Conservation (phyloP, 2,888 invertebrate genomes). For the Eupeodes luniger region DNA sequence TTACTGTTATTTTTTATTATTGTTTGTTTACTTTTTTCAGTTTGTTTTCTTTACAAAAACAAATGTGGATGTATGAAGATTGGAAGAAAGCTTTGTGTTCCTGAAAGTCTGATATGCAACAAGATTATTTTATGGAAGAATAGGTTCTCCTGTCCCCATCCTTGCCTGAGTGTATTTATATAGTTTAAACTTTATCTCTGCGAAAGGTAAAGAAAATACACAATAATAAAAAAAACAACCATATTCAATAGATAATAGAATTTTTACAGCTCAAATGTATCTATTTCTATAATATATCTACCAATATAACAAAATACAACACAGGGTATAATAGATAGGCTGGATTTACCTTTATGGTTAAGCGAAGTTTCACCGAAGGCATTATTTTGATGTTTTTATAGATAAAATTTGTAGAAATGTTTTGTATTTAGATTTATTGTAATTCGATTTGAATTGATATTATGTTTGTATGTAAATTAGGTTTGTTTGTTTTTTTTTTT, state of each 20-base stretch:
- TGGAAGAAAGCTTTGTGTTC: neutral
- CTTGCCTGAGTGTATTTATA: slow-evolving; percentile 29
- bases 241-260: slow-evolving; percentile 57
- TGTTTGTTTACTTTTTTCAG: neutral
- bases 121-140: slow-evolving; percentile 1
- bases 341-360: slow-evolving; percentile 19
- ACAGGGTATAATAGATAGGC: neutral
- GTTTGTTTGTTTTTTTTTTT: slow-evolving; percentile 8
- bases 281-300: neutral
- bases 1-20: neutral
- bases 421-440: slow-evolving; percentile 33
- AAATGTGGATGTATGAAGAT: slow-evolving; percentile 38
- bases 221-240: slow-evolving; percentile 27
- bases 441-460: slow-evolving; percentile 47
- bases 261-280: slow-evolving; percentile 36
- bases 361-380: slow-evolving; percentile 11
- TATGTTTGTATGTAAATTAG: neutral
- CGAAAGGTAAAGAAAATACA: slow-evolving; percentile 31
- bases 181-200: slow-evolving; percentile 47
- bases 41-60: neutral
- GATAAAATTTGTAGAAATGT: slow-evolving; percentile 24
- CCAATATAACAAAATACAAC: neutral
- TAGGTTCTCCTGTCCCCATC: neutral
- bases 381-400: slow-evolving; percentile 41
- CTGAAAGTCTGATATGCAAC: slow-evolving; percentile 20